phyloP scores from a whole-genome alignment of 2,113 vertebrate genomes.

The Sterrhoptilus dennistouni region DNA sequence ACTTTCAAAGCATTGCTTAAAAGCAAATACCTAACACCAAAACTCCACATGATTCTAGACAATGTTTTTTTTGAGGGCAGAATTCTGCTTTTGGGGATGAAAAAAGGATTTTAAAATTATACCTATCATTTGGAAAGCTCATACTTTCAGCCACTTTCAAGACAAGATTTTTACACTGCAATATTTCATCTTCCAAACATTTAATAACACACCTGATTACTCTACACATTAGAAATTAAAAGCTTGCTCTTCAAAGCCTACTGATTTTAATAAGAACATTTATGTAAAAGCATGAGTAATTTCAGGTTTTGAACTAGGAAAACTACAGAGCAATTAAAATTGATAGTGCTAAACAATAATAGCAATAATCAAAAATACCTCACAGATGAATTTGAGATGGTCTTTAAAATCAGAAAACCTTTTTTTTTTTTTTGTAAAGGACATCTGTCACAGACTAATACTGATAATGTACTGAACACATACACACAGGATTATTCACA shows the following conservation, averaged over 20 bases:
- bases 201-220: background rate
- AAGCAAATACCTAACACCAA: background rate
- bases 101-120: background rate
- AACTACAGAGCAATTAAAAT: background rate
- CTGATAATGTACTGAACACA: background rate
- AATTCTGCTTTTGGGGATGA: background rate
- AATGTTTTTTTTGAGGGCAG: background rate
- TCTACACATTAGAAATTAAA: background rate
- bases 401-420: background rate
- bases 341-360: background rate
- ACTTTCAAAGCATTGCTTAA: background rate
- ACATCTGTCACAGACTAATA: background rate
- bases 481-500: background rate
- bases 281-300: background rate
- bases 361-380: background rate
- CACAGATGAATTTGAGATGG: background rate
- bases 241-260: background rate
- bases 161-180: background rate
- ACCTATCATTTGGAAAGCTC: background rate
- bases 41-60: background rate
- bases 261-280: background rate
- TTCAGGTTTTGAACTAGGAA: background rate
- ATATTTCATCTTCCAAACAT: background rate
- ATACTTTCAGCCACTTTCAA: background rate
- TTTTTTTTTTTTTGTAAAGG: background rate